Percentiles rank a stretch among this genome's conserved stretches.
phyloP scores from a whole-genome alignment of 2,888 invertebrate genomes.

The Epistrophe eligans region DNA sequence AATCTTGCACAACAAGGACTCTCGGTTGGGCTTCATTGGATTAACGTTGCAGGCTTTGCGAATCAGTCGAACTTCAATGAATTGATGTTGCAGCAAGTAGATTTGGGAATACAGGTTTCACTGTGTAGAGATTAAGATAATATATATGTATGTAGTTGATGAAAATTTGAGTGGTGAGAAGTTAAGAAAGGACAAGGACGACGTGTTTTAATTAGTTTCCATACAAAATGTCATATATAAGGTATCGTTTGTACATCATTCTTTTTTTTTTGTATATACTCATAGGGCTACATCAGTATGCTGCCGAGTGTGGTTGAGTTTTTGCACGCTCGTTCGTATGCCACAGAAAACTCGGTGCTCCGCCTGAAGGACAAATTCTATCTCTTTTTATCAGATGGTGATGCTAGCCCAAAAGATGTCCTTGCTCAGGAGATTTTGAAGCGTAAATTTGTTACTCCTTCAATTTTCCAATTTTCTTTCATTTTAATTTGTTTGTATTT shows the following conservation, averaged over 20 bases:
- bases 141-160: not conserved
- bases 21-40: slow-evolving; percentile 80
- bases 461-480: slow-evolving; percentile 60
- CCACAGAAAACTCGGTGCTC: slow-evolving; percentile 81
- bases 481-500: slow-evolving; percentile 16
- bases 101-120: slow-evolving; percentile 80
- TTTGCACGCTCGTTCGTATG: slow-evolving; percentile 81
- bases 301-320: slow-evolving; percentile 79
- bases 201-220: slow-evolving; percentile 59
- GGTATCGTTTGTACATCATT: not conserved
- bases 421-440: slow-evolving; percentile 80
- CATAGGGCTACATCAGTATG: slow-evolving; percentile 82
- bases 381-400: slow-evolving; percentile 80
- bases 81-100: slow-evolving; percentile 79
- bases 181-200: slow-evolving; percentile 1
- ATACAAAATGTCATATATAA: slow-evolving; percentile 35
- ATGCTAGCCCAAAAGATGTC: slow-evolving; percentile 79
- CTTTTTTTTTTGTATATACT: not conserved
- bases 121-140: not conserved
- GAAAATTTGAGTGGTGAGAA: not conserved
- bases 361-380: slow-evolving; percentile 82
- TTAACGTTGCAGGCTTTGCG: slow-evolving; percentile 78
- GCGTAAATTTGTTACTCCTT: slow-evolving; percentile 79
- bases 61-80: slow-evolving; percentile 76
- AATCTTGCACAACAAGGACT: slow-evolving; percentile 74